A percentile compares a stretch with the other conserved stretches of the same genome.
Conservation (phyloP, 2,797 vertebrate genomes). For the Takifugu ocellatus region DNA sequence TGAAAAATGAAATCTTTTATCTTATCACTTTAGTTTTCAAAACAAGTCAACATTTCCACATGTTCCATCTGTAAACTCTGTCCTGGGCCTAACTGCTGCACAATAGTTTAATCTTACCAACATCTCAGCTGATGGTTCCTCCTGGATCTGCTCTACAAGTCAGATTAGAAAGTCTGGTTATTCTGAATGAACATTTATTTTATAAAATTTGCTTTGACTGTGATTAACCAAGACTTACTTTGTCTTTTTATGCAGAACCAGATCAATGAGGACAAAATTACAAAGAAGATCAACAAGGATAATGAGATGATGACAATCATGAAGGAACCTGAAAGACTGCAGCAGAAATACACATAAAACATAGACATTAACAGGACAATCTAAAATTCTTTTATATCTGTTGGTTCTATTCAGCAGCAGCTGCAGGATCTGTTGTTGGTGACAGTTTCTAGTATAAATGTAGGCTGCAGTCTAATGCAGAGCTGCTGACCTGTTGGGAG, state of each 20-base stretch:
- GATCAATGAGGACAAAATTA: constrained; percentile 10
- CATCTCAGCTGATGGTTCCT: not conserved
- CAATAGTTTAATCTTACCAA: constrained; percentile 8
- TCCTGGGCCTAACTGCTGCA: too few species aligned
- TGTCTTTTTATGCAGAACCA: constrained; percentile 31
- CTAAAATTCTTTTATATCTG: too few species aligned
- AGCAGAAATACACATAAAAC: constrained; percentile 3
- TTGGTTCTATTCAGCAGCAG: too few species aligned
- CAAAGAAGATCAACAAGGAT: constrained; percentile 32
- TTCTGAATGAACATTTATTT: not conserved
- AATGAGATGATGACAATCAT: constrained; percentile 21
- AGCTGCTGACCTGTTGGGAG: too few species aligned
- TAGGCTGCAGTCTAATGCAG: too few species aligned
- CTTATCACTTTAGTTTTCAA: too few species aligned
- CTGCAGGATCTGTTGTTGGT: too few species aligned
- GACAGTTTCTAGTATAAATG: too few species aligned
- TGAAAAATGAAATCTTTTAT: too few species aligned
- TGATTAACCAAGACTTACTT: constrained; percentile 30
- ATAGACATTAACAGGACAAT: not conserved
- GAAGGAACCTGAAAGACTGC: constrained; percentile 4
- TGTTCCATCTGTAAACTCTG: too few species aligned
- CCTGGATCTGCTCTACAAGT: constrained; percentile 18
- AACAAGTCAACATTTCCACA: too few species aligned
- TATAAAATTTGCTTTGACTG: not conserved
- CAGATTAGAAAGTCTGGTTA: constrained; percentile 3